Conservation (phyloP, 2,888 invertebrate genomes). For the Lydus trimaculatus region DNA sequence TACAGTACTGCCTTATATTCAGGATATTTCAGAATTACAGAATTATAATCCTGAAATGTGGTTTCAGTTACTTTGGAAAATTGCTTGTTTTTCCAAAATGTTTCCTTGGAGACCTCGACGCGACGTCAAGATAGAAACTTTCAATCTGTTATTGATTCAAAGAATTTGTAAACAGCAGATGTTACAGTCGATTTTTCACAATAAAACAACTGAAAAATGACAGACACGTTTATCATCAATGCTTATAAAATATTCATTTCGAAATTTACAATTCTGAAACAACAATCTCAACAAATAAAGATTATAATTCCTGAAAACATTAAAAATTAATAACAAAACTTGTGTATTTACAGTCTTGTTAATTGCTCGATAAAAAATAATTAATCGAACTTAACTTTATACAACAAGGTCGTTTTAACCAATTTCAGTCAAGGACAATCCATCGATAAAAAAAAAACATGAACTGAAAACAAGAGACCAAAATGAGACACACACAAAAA, state of each 20-base stretch:
- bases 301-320: too few species aligned
- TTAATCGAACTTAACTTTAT: neutral
- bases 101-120: neutral
- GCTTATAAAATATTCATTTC: too few species aligned
- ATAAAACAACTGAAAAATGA: too few species aligned
- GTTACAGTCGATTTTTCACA: too few species aligned
- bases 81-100: neutral
- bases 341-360: neutral
- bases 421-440: neutral
- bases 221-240: too few species aligned
- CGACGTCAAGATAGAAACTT: neutral
- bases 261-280: slow-evolving; percentile 2
- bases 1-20: too few species aligned
- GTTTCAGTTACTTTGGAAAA: too few species aligned
- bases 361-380: neutral
- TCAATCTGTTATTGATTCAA: neutral
- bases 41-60: too few species aligned
- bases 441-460: neutral
- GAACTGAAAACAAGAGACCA: neutral
- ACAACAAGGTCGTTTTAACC: neutral
- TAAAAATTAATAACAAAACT: too few species aligned
- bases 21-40: too few species aligned
- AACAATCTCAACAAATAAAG: too few species aligned
- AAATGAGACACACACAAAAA: neutral
- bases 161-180: neutral